Base-by-base conservation (phyloP, 2,113 vertebrate genomes). In the Erythrocercus mccallii region DNA sequence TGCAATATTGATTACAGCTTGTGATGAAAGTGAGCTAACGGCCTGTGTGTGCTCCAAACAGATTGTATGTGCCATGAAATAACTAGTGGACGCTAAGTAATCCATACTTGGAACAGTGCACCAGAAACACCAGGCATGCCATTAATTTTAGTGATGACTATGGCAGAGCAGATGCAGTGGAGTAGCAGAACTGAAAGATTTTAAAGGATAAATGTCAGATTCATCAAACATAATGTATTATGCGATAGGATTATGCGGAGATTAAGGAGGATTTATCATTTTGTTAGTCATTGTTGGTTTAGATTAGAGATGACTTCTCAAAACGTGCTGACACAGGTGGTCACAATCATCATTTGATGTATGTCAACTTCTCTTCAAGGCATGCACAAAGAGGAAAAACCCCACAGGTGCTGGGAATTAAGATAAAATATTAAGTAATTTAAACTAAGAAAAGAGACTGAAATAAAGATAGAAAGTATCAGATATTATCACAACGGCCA, bases 251-350 rank as follows among this genome's bases (percentile, higher is more conserved):
- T 92, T 82, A 80, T 56, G 50, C 42, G 85, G 93, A 92, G 84
- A 91, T 95, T 95, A 92, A 91, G 60, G 57, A 86, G 87, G 47
- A 90, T 95, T 95, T 91, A 88, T 69, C 7, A 1, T 70, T 97
- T 91, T 91, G 60, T 91, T 72, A 96, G 58, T 82, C 68, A 56
- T 77, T 82, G 35, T 80, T 91, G 93, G 25, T 17, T 92, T 82
- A 40, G 57, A 53, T 79, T 89, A 88, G 74, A 81, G 48, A 81
- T 62, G 56, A 73, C 33, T 90, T 92, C 56, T 92, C 42, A 78
- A 91, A 95, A 60, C 7, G 0, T 7, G 40, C 91, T 82, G 91
- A 89, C 51, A 60, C 69, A 94, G 66, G 70, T 76, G 74, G 72
- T 91, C 70, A 88, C 31, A n/a, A 81, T 57, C 33, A 58, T 77